phyloP scores from a whole-genome alignment of 2,113 vertebrate species.

The Chloebia gouldiae region DNA sequence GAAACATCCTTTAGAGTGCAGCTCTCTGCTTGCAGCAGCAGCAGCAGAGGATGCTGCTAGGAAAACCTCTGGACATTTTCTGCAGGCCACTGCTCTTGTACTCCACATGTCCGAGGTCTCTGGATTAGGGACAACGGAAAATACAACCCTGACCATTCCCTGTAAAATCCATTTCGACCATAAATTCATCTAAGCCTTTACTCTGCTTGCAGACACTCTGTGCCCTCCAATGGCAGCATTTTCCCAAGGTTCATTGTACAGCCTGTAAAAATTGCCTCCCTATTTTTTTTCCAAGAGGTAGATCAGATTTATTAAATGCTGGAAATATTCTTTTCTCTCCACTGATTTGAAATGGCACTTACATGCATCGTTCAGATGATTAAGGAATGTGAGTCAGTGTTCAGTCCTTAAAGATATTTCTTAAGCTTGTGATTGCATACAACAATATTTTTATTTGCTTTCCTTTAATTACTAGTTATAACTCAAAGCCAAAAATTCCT shows the following conservation, averaged over 20 bases:
- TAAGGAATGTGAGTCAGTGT: background rate
- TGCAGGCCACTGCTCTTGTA: background rate
- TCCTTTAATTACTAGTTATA: background rate
- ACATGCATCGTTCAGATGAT: rapidly evolving
- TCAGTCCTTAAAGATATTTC: background rate
- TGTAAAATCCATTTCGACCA: background rate
- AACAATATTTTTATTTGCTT: background rate
- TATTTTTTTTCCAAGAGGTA: background rate
- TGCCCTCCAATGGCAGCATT: background rate
- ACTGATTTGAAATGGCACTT: background rate
- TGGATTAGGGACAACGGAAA: background rate
- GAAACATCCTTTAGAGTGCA: background rate
- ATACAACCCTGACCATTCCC: background rate
- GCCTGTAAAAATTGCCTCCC: background rate
- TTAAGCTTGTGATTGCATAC: background rate
- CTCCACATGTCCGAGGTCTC: background rate
- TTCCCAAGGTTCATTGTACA: background rate
- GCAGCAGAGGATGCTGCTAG: background rate
- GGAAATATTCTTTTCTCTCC: background rate
- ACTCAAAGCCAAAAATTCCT: background rate
- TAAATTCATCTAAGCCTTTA: background rate
- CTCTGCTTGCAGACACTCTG: background rate
- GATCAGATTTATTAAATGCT: background rate
- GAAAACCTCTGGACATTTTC: background rate
- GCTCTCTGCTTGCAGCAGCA: background rate